Percentiles rank a stretch among this genome's conserved stretches.
Evolutionary conservation across 2,113 vertebrate genomes (phyloP).

Genomic region (Lathamus discolor): DNA sequence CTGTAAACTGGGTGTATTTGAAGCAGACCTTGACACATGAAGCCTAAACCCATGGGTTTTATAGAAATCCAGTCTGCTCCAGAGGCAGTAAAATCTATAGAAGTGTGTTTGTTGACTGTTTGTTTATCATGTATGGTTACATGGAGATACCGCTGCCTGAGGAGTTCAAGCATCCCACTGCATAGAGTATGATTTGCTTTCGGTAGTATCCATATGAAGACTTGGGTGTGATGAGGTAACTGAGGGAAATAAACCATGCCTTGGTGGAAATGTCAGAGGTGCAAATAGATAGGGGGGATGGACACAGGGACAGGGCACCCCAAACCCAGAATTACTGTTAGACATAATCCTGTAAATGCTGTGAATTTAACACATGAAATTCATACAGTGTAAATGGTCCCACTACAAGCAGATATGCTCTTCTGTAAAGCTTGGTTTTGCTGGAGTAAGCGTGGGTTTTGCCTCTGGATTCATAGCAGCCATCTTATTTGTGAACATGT

Average conservation of each 20-base stretch:
- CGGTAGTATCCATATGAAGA: not conserved
- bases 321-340: not conserved
- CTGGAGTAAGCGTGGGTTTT: not conserved
- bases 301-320: not conserved
- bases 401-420: accelerated
- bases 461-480: not conserved
- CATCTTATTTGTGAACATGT: not conserved
- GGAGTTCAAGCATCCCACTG: not conserved
- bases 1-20: not conserved
- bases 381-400: not conserved
- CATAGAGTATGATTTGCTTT: not conserved
- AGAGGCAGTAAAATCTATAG: not conserved
- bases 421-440: not conserved
- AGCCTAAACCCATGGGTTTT: not conserved
- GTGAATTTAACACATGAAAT: not conserved
- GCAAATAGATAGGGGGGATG: not conserved
- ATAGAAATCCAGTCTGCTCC: not conserved
- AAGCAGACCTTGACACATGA: not conserved
- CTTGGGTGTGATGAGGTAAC: not conserved
- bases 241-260: not conserved
- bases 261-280: not conserved
- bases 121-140: not conserved
- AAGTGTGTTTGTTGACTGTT: not conserved
- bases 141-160: not conserved
- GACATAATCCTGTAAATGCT: not conserved